Evolutionary conservation across 23 tunicate genomes (phyloP).

Genomic region (Pegea sp.): DNA sequence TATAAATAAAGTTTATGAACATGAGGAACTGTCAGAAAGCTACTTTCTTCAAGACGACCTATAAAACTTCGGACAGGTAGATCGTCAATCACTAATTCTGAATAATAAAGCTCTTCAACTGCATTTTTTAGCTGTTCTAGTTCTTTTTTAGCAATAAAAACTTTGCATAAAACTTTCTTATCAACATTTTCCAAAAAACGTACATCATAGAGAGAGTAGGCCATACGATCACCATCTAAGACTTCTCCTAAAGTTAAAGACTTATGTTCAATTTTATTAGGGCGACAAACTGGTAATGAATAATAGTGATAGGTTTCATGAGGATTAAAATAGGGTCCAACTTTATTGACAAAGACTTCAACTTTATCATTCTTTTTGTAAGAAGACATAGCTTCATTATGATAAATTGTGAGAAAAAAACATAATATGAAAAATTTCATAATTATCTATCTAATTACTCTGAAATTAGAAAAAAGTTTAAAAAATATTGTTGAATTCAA

Average conservation of each 20-base stretch:
- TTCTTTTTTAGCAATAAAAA: constrained; percentile 24
- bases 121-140: constrained; percentile 47
- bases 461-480: no score
- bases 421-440: no score
- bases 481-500: no score
- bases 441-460: no score
- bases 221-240: constrained; percentile 93
- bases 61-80: constrained; percentile 67
- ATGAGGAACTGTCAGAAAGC: constrained; percentile 78
- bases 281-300: constrained; percentile 88
- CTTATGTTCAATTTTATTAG: constrained; percentile 59
- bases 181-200: constrained; percentile 17
- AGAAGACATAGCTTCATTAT: constrained; percentile 14
- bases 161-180: constrained; percentile 22
- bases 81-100: constrained; percentile 84
- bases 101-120: constrained; percentile 86
- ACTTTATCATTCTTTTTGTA: constrained; percentile 66
- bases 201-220: constrained; percentile 60
- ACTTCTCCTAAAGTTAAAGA: constrained; percentile 89
- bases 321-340: constrained; percentile 96
- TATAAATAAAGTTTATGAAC: constrained; percentile 42
- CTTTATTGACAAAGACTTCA: constrained; percentile 88
- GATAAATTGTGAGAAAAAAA: constrained; percentile 1
- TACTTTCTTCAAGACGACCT: constrained; percentile 70
- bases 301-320: constrained; percentile 96